These are phyloP conservation scores for Urocitellus parryii DNA, from an alignment of 2,113 vertebrate species.

Conservation along the genomic window DNA sequence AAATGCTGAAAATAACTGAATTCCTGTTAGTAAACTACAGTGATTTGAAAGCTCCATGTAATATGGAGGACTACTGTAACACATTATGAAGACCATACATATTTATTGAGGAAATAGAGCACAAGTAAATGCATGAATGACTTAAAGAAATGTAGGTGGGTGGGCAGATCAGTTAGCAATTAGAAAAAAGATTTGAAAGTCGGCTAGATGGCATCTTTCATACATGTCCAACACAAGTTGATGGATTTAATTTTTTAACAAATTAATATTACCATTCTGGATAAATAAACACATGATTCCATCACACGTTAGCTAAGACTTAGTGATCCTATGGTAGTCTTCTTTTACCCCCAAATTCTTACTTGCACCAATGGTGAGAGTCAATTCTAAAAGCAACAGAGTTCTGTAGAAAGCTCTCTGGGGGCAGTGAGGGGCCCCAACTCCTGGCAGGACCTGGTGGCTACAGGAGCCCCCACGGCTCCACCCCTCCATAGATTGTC, in stretches of 20 bases:
- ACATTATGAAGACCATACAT: neutral
- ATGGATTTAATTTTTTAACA: slow-evolving; percentile 30
- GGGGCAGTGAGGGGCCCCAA: neutral
- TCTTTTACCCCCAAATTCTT: neutral
- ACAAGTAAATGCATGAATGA: neutral
- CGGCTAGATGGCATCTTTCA: neutral
- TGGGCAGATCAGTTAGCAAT: slow-evolving; percentile 21
- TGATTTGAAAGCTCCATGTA: neutral
- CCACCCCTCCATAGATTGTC: neutral
- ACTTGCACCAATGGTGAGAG: neutral
- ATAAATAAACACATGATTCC: neutral
- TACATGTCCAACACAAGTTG: neutral
- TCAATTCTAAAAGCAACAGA: neutral
- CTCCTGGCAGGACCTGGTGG: neutral
- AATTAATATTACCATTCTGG: slow-evolving; percentile 4
- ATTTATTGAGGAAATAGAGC: neutral
- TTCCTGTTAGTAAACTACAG: neutral
- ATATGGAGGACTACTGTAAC: neutral
- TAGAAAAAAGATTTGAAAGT: neutral
- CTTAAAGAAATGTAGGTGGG: neutral
- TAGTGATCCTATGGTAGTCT: neutral
- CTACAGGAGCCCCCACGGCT: neutral
- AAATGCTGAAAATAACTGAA: slow-evolving; percentile 45
- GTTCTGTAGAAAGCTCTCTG: neutral
- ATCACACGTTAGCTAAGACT: neutral